Evolutionary conservation across 2,113 vertebrate genomes (phyloP).

Genomic region (Vombatus ursinus): DNA sequence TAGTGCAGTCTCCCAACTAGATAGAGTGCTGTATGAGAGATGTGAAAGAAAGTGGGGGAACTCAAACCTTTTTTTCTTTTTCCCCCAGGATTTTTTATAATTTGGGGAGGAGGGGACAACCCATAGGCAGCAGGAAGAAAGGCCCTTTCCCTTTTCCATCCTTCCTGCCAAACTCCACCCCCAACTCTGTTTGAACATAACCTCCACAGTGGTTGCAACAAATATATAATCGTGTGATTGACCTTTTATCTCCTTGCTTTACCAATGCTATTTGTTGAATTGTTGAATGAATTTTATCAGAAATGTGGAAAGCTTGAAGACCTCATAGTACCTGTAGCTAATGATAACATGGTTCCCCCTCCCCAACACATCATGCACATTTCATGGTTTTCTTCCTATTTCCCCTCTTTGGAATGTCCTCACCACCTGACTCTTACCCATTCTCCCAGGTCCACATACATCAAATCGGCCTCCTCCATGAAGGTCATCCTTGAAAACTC

Average conservation of each 20-base stretch:
- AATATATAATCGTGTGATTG: not conserved
- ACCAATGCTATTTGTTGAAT: not conserved
- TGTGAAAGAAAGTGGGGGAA: not conserved
- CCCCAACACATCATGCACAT: not conserved
- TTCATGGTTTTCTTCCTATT: slow-evolving; percentile 1
- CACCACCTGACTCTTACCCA: not conserved
- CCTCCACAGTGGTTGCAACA: not conserved
- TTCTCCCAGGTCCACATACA: not conserved
- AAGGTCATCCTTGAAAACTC: slow-evolving; percentile 23
- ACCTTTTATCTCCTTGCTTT: not conserved
- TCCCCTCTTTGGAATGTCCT: not conserved
- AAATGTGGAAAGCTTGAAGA: not conserved
- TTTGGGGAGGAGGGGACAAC: not conserved
- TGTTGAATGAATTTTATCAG: not conserved
- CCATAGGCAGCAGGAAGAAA: not conserved
- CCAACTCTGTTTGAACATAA: not conserved
- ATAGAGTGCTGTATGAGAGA: not conserved
- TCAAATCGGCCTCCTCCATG: not conserved
- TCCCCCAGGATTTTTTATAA: not conserved
- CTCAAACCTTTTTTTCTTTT: slow-evolving; percentile 15
- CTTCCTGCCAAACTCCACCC: not conserved
- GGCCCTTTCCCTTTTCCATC: not conserved
- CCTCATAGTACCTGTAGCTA: not conserved
- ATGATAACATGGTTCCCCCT: not conserved
- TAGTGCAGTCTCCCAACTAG: not conserved